Base-by-base conservation (phyloP, 2,797 vertebrate genomes). In the Neosilurus mollespiculum region DNA sequence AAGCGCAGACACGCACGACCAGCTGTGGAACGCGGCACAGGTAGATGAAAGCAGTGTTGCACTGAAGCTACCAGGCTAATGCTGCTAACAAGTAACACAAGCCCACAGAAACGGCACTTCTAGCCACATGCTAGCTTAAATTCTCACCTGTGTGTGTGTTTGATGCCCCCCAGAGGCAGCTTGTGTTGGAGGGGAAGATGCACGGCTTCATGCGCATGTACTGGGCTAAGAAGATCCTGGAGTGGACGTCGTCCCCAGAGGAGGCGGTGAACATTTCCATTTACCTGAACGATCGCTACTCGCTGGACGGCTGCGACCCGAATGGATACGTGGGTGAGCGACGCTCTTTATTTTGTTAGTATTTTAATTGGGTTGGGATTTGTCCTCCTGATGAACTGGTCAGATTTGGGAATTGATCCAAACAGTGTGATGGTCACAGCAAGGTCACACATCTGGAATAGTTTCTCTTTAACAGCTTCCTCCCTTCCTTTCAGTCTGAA, bases 151-250 rank as follows among this genome's bases (percentile, higher is more conserved):
- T 56, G 54, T 56, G 54, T 64, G 37, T 71, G 58, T 83, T 65
- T 71, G 65, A 49, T 8, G 0, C 15, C 18, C 30, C 34, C 14
- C 76, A 88, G 87, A 83, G 78, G 34, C 96, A 98, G 87, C 93
- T 97, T 94, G 90, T 96, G 18, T 86, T 0, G 0, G 96, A 98
- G 85, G 97, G 96, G 69, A 98, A 97, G 92, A 97, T 97, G 94
- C 96, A 97, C 0, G 96, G 96, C 10, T 98, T 96, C 90, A 34
- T 98, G 83, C 91, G 96, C 72, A 98, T 98, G 97, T 98, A 98
- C 91, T 98, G 96, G 96, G 97, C 97, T 86, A 98, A 98, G 90
- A 98, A 98, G 92, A 97, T 98, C 82, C 92, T 98, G 86, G 97
- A 98, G 91, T 97, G 97, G 96, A 97, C 96, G 0, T 82, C 1